Base-by-base conservation (phyloP, 2,888 invertebrate genomes). In the Pammene fasciana region DNA sequence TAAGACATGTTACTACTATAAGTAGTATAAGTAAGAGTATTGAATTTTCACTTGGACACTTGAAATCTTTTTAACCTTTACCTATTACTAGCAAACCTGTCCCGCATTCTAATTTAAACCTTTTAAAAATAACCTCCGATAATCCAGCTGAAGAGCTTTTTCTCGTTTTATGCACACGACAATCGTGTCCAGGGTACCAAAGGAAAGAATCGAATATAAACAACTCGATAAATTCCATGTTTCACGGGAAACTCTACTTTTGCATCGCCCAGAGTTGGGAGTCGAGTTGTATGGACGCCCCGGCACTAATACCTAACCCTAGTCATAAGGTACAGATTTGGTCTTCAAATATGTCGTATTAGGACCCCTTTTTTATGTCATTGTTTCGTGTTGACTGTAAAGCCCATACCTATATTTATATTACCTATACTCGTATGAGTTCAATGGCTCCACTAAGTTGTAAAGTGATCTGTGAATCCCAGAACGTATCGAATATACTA, bases 401-500 rank as follows among this genome's bases (percentile, higher is more conserved):
- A 1, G 26, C 26, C 4, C 26, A 26, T 4, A 26, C 2, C 26
- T 26, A 26, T 26, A 26, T n/a, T n/a, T n/a, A n/a, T n/a, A n/a
- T n/a, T 26, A 26, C 26, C 26, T 9, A 3, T 36, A 4, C 36
- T 7, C 36, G 5, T 38, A 38, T 9, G 6, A 6, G 38, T 6
- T 7, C 34, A 5, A 54, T 54, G 34, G 7, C 4, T n/a, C 34
- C 8, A n/a, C 34, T 13, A 6, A 54, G n/a, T 54, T 34, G 26
- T 10, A n/a, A 54, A 6, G 54, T 54, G 54, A 54, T 54, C 54
- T 36, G 34, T 54, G 54, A 34, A 4, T 59, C 56, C 41, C 18
- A 45, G 45, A 45, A 76, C 67, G 73, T 74, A 70, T 74, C 75
- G 73, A 78, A 79, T 80, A 79, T 78, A 79, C 74, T 74, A 79